Conservation (phyloP, 2,113 vertebrate genomes). For the Mobula birostris region DNA sequence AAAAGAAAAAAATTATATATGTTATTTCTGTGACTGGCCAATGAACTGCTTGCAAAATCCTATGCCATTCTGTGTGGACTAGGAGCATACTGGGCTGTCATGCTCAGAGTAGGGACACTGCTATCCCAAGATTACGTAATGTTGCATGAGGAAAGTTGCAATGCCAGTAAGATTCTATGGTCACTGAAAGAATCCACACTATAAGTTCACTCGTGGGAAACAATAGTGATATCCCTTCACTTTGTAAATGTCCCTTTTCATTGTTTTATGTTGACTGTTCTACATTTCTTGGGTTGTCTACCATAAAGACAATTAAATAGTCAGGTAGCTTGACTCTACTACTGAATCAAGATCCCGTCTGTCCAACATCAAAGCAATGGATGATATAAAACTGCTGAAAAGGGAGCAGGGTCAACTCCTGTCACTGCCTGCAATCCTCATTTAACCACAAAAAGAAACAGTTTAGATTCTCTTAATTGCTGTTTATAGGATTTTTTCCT, state of each 20-base stretch:
- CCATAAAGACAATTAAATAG: neutral
- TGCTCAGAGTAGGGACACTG: neutral
- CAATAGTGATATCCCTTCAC: neutral
- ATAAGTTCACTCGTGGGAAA: neutral
- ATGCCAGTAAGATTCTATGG: neutral
- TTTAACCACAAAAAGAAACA: too few species aligned
- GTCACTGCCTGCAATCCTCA: too few species aligned
- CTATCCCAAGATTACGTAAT: neutral
- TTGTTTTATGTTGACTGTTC: neutral
- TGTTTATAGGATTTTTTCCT: too few species aligned
- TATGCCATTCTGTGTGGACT: neutral
- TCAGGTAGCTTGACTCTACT: too few species aligned
- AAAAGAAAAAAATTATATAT: neutral
- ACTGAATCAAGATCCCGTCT: too few species aligned
- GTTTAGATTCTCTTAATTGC: too few species aligned
- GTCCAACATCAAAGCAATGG: too few species aligned
- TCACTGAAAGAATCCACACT: neutral
- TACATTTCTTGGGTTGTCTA: neutral
- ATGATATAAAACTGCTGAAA: too few species aligned
- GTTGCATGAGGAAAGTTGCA: neutral
- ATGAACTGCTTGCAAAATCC: neutral
- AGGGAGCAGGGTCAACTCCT: too few species aligned
- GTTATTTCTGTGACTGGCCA: neutral
- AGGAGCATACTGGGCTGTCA: neutral
- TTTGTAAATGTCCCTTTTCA: neutral